phyloP scores from a whole-genome alignment of 2,797 vertebrate species.

The Chlorospingus semifuscus region DNA sequence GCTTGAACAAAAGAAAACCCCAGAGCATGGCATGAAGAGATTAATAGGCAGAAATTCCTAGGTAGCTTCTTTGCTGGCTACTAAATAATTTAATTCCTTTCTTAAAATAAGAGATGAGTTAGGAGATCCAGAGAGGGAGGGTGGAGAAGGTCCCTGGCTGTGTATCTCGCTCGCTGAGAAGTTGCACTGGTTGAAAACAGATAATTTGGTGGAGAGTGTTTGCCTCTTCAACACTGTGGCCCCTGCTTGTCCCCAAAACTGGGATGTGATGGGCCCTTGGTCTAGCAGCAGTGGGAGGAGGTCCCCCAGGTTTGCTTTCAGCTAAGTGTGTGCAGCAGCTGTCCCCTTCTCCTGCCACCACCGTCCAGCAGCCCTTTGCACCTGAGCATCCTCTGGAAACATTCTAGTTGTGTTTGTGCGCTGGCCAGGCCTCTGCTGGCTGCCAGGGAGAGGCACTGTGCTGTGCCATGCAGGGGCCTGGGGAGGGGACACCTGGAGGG shows the following conservation, averaged over 20 bases:
- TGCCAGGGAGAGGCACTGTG: rapidly evolving
- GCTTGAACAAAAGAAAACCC: not conserved
- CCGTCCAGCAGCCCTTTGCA: not conserved
- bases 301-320: not conserved
- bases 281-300: not conserved
- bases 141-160: not conserved
- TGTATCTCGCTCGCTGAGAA: rapidly evolving
- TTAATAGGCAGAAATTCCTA: not conserved
- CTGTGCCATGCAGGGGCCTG: not conserved
- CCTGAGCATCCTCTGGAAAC: not conserved
- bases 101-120: not conserved
- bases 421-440: not conserved
- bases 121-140: not conserved
- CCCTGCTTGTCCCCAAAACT: not conserved
- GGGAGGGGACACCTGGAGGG: rapidly evolving
- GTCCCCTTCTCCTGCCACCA: not conserved
- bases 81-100: not conserved
- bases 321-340: not conserved
- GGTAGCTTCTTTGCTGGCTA: not conserved
- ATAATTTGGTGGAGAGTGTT: not conserved
- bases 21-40: not conserved
- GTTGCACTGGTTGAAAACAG: not conserved
- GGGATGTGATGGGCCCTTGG: not conserved
- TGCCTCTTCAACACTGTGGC: not conserved
- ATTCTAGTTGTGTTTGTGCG: not conserved